These are phyloP conservation scores for Andrena trimmerana DNA, from an alignment of 2,888 invertebrate species.

Conservation along the genomic window DNA sequence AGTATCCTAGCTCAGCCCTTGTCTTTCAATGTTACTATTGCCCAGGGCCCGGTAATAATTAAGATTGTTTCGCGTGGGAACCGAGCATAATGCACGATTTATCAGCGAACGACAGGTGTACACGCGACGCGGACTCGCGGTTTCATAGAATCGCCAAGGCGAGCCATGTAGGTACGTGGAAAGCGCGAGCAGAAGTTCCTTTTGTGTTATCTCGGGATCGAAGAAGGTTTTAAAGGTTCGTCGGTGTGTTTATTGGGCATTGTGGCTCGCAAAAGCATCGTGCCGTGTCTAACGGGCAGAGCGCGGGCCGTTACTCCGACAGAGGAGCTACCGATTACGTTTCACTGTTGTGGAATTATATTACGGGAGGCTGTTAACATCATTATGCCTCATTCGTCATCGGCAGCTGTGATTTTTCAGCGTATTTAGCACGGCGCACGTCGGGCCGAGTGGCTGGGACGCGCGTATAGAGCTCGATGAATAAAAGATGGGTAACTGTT, in stretches of 20 bases:
- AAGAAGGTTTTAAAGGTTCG: neutral
- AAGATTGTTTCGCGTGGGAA: conserved; percentile 16
- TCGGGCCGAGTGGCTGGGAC: neutral
- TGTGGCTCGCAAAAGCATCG: conserved; percentile 6
- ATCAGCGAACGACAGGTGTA: conserved; percentile 9
- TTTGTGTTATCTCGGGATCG: neutral
- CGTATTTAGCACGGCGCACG: neutral
- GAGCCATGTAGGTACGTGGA: neutral
- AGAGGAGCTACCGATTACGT: neutral
- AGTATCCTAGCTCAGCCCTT: neutral
- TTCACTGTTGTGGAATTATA: neutral
- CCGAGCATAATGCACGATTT: conserved; percentile 15
- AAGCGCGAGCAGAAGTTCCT: neutral
- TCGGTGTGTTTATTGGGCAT: neutral
- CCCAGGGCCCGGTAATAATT: neutral
- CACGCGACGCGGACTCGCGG: conserved; percentile 1
- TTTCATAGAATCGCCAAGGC: neutral
- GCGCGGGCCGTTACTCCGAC: conserved; percentile 2
- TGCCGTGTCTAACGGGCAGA: conserved; percentile 14
- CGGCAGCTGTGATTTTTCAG: neutral
- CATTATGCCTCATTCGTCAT: conserved; percentile 1
- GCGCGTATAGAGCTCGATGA: neutral
- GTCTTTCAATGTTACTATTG: neutral
- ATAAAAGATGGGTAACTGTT: conserved; percentile 3
- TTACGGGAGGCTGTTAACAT: neutral